Evolutionary conservation across 2,113 vertebrate genomes (phyloP).

Genomic region (Antennarius striatus): DNA sequence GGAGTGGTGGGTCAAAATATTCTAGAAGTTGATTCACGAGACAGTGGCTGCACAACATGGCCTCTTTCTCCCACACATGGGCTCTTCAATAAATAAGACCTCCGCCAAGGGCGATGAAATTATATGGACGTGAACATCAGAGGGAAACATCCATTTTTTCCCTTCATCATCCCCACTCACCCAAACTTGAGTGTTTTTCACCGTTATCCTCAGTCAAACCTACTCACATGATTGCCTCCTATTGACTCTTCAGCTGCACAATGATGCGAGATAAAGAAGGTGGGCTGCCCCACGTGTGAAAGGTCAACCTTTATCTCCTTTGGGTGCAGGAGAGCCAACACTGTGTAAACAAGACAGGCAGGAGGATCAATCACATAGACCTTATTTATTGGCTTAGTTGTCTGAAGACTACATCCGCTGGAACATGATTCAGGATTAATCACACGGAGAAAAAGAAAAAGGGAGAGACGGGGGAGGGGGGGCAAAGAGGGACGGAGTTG

Average conservation of each 20-base stretch:
- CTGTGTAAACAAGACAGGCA: conserved; percentile 68
- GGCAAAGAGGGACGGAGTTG: neutral
- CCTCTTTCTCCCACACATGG: conserved; percentile 49
- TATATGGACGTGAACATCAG: conserved; percentile 56
- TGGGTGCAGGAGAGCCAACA: conserved; percentile 45
- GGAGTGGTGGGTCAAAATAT: conserved; percentile 53
- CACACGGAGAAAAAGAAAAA: conserved; percentile 7
- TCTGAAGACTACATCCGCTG: conserved; percentile 22
- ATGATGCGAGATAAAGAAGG: conserved; percentile 60
- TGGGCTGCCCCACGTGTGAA: conserved; percentile 59
- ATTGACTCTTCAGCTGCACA: conserved; percentile 53
- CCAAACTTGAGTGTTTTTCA: conserved; percentile 14
- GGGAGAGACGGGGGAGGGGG: neutral
- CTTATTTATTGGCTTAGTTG: conserved; percentile 56
- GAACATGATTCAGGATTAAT: conserved; percentile 37
- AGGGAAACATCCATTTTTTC: conserved; percentile 48
- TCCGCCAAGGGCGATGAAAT: conserved; percentile 56
- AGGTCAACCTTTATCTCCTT: conserved; percentile 64
- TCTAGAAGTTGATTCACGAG: conserved; percentile 61
- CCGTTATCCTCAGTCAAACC: conserved; percentile 14
- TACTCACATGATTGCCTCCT: conserved; percentile 31
- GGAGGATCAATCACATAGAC: conserved; percentile 53
- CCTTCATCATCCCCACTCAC: conserved; percentile 10
- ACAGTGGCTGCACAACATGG: conserved; percentile 44
- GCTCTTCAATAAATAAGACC: conserved; percentile 47